Base-by-base conservation (phyloP, 2,797 vertebrate genomes). In the Chromobotia macracanthus region DNA sequence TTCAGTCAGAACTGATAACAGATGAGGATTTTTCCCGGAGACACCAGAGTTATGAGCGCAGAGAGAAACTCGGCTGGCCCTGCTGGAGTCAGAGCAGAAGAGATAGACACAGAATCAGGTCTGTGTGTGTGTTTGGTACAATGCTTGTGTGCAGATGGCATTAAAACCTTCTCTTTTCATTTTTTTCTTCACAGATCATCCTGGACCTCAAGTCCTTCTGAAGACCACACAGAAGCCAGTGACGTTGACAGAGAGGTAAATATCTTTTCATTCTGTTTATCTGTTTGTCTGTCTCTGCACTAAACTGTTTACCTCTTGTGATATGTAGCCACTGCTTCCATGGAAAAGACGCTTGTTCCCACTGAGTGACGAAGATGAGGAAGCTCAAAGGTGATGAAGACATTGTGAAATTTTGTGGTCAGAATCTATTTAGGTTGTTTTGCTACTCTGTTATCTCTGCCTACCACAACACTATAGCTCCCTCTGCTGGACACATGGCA, bases 1-100 rank as follows among this genome's bases (percentile, higher is more conserved):
- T 7, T 70, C 83, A 97, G 96, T 71, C 68, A n/a, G 97, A 98
- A 89, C 92, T 93, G 58, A 89, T 96, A 75, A 92, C 92, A 69
- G 93, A 97, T 78, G 91, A 94, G 82, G 87, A 85, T n/a, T 97
- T 95, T 75, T 87, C 90, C 75, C 87, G 82, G 82, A 94, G 96
- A 75, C 97, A 99, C 75, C 74, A 86, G 2, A 92, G 87, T 75
- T 93, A 91, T 0, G 96, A 98, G 87, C 87, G 89, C 51, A 89
- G 87, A 83, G 97, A 98, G 86, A 92, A 93, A 80, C 87, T 90
- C 1, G 86, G 91, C 74, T 95, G 96, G 95, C 90, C 90, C 0
- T 90, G 93, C 35, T 95, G 93, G 95, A 94, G 94, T 61, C 93
- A 93, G 78, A 94, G 90, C 88, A 93, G 87, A 80, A 90, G 92